Base-by-base conservation (phyloP, 2,888 invertebrate species). In the Parascotia fuliginaria region DNA sequence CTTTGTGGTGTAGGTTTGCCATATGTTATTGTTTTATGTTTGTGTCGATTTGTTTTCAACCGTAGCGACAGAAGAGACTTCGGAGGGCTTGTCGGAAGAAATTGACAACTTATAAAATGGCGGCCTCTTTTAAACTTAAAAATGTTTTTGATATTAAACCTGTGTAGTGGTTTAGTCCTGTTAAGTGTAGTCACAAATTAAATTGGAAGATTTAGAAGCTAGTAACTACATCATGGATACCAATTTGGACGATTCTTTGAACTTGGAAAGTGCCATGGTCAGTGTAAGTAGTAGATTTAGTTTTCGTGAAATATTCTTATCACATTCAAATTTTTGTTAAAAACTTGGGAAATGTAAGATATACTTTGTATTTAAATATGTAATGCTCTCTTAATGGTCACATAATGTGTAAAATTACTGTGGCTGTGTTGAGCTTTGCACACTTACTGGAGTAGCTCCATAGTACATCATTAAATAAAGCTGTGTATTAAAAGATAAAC, bases 41-140 rank as follows among this genome's bases (percentile, higher is more conserved):
- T 53, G 50, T 55, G 65, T 60, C 44, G 80, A 84, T 90, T 91
- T 90, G 91, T 90, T 88, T 89, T 89, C 75, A 89, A 90, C 89
- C 83, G 89, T 90, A 89, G 87, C 84, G 80, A 82, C 74, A 73
- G 69, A 67, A 77, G 77, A 70, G 66, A 77, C 80, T 79, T 79
- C 73, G 45, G 45, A 29, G n/a, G n/a, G 55, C 55, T 60, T 56
- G 75, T 75, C 76, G 74, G 72, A 61, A 63, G 57, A 66, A 73
- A 89, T 89, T 92, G 92, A 89, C 90, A 89, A 80, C 78, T 70
- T 89, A 31, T 41, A 91, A 88, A 90, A 92, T 92, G 92, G 92
- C 92, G 92, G 92, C 87, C 85, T 83, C 89, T 79, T 92, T 92
- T 91, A 76, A 92, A 92, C 87, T 85, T 65, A 63, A 74, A 71